A percentile compares a stretch with the other conserved stretches of the same genome.
Conservation (phyloP, 2,888 invertebrate species). For the Dynastes hyllus region DNA sequence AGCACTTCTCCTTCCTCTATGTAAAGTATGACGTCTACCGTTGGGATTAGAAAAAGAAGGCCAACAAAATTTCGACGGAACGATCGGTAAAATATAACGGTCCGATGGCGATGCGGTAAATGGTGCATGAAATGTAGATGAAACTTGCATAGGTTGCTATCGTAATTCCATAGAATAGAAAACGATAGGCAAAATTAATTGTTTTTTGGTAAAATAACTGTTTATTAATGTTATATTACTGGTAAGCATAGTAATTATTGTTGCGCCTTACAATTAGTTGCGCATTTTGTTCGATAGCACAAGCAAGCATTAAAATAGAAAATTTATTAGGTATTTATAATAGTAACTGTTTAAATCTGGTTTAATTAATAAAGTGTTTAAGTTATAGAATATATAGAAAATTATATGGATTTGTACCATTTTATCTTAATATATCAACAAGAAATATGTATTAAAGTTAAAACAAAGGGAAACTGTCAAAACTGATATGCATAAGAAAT, state of each 20-base stretch:
- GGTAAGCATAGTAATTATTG: no score
- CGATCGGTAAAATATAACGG: conserved; percentile 39
- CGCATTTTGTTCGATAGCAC: neutral
- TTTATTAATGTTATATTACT: neutral
- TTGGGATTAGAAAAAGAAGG: conserved; percentile 14
- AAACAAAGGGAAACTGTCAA: no score
- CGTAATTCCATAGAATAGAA: neutral
- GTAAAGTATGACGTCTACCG: conserved; percentile 16
- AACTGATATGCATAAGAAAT: no score
- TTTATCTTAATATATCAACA: no score
- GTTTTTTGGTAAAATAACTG: conserved; percentile 15
- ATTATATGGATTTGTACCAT: no score
- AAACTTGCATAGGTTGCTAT: conserved; percentile 21
- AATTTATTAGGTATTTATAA: neutral
- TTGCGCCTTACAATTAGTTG: no score
- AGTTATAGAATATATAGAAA: no score
- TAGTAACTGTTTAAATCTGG: no score
- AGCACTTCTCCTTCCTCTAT: conserved; percentile 31
- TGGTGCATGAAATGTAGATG: conserved; percentile 39
- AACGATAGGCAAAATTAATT: neutral
- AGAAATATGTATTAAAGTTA: no score
- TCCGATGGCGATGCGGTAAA: conserved; percentile 28
- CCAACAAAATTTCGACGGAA: conserved; percentile 12
- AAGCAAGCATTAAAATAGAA: neutral
- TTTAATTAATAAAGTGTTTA: no score